phyloP scores from a whole-genome alignment of 2,113 vertebrate genomes.

The Thinocorus orbignyianus region DNA sequence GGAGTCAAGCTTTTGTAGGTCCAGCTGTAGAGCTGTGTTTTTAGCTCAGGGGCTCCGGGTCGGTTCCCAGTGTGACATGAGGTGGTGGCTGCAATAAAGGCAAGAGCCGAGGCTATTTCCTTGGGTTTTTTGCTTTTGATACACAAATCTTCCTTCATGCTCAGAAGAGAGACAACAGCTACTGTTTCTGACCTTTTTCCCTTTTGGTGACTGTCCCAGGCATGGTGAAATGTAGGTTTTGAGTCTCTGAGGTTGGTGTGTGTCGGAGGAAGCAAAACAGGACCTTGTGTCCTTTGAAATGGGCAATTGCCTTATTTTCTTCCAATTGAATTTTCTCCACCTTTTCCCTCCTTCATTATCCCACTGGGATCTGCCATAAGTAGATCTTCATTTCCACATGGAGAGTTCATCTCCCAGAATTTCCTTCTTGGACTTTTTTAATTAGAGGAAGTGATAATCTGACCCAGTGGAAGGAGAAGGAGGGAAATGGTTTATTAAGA shows the following conservation, averaged over 20 bases:
- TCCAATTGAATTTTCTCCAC: neutral
- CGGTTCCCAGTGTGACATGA: neutral
- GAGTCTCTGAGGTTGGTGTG: neutral
- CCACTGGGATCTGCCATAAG: neutral
- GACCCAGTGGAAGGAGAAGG: neutral
- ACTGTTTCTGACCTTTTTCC: neutral
- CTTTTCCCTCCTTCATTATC: slow-evolving; percentile 5
- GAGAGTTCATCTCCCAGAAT: slow-evolving; percentile 38
- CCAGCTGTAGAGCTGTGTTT: slow-evolving; percentile 43
- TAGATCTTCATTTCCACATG: slow-evolving; percentile 1
- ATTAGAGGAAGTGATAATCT: slow-evolving; percentile 35
- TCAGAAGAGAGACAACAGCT: neutral
- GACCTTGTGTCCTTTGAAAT: neutral
- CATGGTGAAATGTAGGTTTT: neutral
- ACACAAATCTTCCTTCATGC: neutral
- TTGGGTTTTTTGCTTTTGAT: neutral
- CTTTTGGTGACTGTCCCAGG: neutral
- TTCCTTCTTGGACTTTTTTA: slow-evolving; percentile 25
- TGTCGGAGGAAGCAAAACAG: neutral
- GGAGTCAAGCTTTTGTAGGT: slow-evolving; percentile 10
- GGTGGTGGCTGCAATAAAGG: neutral
- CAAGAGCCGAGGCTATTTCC: neutral
- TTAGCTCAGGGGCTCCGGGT: neutral
- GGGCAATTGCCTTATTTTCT: neutral
- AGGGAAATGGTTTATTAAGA: slow-evolving; percentile 8